These are phyloP conservation scores for Callorhinus ursinus DNA, from an alignment of 2,113 vertebrate species.

Conservation along the genomic window DNA sequence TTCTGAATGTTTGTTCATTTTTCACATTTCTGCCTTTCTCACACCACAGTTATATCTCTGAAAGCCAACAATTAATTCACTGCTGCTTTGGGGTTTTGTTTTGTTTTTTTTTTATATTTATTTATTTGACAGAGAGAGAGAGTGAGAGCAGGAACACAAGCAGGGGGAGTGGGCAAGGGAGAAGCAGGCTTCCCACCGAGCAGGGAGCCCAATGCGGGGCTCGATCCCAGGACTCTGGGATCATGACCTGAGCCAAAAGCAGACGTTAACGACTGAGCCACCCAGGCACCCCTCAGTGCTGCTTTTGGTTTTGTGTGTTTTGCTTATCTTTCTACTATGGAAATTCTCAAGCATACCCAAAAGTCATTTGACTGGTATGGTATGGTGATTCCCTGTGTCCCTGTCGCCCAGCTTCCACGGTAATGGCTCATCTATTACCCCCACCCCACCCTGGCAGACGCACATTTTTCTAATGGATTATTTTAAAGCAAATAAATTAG, in stretches of 20 bases:
- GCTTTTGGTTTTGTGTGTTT: not conserved
- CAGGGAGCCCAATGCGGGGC: no score
- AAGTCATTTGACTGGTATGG: not conserved
- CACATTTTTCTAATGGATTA: not conserved
- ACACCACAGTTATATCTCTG: not conserved
- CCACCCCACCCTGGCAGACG: rapidly evolving
- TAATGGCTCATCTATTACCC: not conserved
- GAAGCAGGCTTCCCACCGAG: no score
- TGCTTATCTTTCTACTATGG: not conserved
- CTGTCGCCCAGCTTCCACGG: not conserved
- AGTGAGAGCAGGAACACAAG: no score
- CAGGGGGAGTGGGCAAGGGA: no score
- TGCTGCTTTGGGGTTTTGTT: not conserved
- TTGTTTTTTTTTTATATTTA: no score
- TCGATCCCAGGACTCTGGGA: no score
- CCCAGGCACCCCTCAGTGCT: not conserved
- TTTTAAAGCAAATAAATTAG: constrained; percentile 42
- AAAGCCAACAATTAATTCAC: not conserved
- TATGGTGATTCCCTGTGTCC: not conserved
- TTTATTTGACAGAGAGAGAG: no score
- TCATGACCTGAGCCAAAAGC: no score
- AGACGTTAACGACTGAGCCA: no score
- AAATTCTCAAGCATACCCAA: not conserved
- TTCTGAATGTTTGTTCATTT: not conserved
- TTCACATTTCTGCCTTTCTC: not conserved